Percentiles rank a stretch among this genome's conserved stretches.
Conservation (phyloP, 2,888 invertebrate genomes). For the Luperina nickerlii region DNA sequence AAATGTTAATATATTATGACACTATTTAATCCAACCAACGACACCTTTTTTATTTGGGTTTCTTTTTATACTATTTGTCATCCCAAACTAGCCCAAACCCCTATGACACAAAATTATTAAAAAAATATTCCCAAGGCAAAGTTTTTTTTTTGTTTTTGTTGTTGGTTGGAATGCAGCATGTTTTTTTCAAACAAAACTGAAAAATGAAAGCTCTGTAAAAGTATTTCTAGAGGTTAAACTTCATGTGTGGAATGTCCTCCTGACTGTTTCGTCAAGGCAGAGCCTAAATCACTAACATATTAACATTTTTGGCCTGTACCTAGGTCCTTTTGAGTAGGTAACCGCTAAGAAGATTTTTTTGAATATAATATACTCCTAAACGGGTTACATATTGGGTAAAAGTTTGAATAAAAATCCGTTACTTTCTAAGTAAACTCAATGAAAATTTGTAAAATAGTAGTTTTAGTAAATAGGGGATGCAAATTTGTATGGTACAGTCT, state of each 20-base stretch:
- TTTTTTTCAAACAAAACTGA: neutral
- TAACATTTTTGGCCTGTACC: neutral
- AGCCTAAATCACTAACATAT: neutral
- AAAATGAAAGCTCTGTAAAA: too few relatives aligned
- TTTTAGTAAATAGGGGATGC: neutral
- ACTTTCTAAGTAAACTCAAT: neutral
- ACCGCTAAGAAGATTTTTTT: neutral
- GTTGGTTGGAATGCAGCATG: neutral
- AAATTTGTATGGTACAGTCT: neutral
- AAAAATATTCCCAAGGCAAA: neutral
- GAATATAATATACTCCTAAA: neutral
- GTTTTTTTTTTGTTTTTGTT: neutral
- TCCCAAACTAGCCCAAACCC: conserved; percentile 30
- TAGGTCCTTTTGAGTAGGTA: neutral
- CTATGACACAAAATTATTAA: conserved; percentile 28
- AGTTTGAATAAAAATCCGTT: neutral
- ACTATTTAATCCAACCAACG: conserved; percentile 65
- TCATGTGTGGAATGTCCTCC: neutral
- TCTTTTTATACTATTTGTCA: conserved; percentile 56
- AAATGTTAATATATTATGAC: conserved; percentile 70
- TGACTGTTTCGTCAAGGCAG: neutral
- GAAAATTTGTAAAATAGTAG: neutral
- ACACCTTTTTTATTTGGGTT: conserved; percentile 57
- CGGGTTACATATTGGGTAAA: too few relatives aligned
- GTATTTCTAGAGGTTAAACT: neutral